phyloP scores from a whole-genome alignment of 35 echinoderm and acorn worm species.

The Holothuria glaberrima region DNA sequence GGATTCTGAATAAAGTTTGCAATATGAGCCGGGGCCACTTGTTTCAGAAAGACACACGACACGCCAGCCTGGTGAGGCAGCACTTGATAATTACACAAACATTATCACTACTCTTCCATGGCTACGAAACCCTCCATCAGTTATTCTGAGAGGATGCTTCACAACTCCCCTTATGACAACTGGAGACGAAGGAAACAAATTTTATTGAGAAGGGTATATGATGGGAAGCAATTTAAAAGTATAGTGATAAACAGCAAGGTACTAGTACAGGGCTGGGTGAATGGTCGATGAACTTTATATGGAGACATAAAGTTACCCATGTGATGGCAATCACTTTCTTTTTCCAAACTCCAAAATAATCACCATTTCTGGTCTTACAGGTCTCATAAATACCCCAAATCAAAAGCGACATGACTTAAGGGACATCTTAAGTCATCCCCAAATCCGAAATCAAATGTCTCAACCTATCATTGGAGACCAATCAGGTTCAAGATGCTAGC shows the following conservation, averaged over 20 bases:
- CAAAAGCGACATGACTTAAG: conserved; percentile 37
- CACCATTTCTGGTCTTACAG: conserved; percentile 24
- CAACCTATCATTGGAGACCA: conserved; percentile 40
- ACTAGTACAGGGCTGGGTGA: conserved; percentile 18
- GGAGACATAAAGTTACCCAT: conserved; percentile 7
- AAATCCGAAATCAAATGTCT: conserved; percentile 56
- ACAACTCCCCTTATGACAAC: conserved; percentile 28
- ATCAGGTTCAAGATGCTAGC: conserved; percentile 19
- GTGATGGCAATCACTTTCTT: conserved; percentile 26
- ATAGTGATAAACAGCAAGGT: no score
- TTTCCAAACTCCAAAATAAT: conserved; percentile 26
- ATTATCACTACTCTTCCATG: conserved; percentile 23
- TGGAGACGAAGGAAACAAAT: neutral
- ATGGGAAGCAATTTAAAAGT: no score
- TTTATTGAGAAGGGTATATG: conserved; percentile 47
- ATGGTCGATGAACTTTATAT: conserved; percentile 44
- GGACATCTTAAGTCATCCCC: conserved; percentile 50
- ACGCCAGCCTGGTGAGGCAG: conserved; percentile 7
- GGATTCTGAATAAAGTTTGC: no score
- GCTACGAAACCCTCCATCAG: conserved; percentile 28
- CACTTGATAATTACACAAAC: conserved; percentile 23
- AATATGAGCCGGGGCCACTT: conserved; percentile 7
- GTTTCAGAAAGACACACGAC: conserved; percentile 36
- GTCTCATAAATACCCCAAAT: conserved; percentile 42
- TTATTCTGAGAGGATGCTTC: conserved; percentile 11